Evolutionary conservation across 2,113 vertebrate species (phyloP), one percentile per base, ranked within the genome.

Genomic region (Amphilophus citrinellus): DNA sequence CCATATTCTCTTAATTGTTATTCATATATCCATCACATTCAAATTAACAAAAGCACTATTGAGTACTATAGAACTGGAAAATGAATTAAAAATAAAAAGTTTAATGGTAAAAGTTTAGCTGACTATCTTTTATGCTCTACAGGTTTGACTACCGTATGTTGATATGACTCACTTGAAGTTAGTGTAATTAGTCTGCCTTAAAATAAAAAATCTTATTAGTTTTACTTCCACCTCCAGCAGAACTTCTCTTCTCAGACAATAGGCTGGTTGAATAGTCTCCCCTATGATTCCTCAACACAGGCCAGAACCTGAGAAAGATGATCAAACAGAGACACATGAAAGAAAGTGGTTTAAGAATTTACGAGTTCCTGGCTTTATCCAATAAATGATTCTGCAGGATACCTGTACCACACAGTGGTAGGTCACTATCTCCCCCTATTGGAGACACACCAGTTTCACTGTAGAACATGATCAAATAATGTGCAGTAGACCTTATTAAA

Each of bases 341-440:
- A 83, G 30, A 82, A 65, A 78, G 56, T 6, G 15, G 7, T 84
- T 87, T 61, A 76, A 82, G n/a, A 81, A 82, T 79, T 82, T 22
- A 73, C 71, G 42, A 82, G 63, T 44, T 30, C 13, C 30, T 65
- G 53, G 3, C 3, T 82, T 7, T 22, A 1, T 75, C 2, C 27
- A 63, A 8, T 7, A 17, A 61, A 13, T 56, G 17, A 76, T 61
- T 61, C 53, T 85, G 14, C 15, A 63, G 83, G 53, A 42, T 30
- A 18, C 13, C 5, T 62, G 60, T 5, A 10, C 4, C 0, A 20
- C 20, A 18, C n/a, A 42, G n/a, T 18, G 77, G 87, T 56, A 20
- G 76, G 83, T 83, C 90, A 92, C 88, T 68, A 93, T 83, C 93
- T 90, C 92, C 92, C 92, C 91, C 93, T 93, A 65, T 80, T 93